Percentiles rank a stretch among this genome's conserved stretches.
phyloP scores from a whole-genome alignment of 2,888 invertebrate species.

The Sussaba pulchella region DNA sequence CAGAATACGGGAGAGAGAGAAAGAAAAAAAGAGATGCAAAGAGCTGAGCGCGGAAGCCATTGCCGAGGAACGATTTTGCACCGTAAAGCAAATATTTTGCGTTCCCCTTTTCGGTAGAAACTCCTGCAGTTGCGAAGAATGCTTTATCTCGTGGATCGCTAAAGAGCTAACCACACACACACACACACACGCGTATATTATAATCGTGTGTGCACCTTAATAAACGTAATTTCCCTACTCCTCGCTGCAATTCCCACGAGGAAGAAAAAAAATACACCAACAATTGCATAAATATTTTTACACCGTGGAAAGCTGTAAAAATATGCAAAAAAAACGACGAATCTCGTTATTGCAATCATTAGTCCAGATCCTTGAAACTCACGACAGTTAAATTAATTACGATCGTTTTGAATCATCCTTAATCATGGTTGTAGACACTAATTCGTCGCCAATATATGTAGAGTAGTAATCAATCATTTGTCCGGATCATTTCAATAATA shows the following conservation, averaged over 20 bases:
- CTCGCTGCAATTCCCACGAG: background rate
- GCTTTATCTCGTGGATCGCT: constrained; percentile 60
- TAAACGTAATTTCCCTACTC: constrained; percentile 7
- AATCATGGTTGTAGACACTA: no score
- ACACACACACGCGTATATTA: constrained; percentile 46
- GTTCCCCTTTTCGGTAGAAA: constrained; percentile 57
- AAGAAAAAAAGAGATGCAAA: constrained; percentile 25
- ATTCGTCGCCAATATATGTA: no score
- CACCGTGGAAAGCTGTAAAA: constrained; percentile 8
- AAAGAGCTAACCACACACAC: constrained; percentile 60
- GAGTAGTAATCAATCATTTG: no score
- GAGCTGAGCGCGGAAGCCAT: background rate
- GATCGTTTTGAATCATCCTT: no score
- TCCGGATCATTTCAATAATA: no score
- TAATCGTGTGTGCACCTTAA: constrained; percentile 41
- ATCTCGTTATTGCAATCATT: constrained; percentile 28
- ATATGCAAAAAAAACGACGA: background rate
- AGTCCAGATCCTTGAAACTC: background rate
- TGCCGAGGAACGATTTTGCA: constrained; percentile 28
- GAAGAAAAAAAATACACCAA: background rate
- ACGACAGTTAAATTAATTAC: background rate
- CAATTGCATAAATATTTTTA: constrained; percentile 55
- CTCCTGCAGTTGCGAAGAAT: constrained; percentile 36
- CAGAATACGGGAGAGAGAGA: no score
- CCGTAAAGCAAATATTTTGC: constrained; percentile 66